Percentiles rank a stretch among this genome's conserved stretches.
phyloP scores from a whole-genome alignment of 2,888 invertebrate species.

The Heliconius hortense region DNA sequence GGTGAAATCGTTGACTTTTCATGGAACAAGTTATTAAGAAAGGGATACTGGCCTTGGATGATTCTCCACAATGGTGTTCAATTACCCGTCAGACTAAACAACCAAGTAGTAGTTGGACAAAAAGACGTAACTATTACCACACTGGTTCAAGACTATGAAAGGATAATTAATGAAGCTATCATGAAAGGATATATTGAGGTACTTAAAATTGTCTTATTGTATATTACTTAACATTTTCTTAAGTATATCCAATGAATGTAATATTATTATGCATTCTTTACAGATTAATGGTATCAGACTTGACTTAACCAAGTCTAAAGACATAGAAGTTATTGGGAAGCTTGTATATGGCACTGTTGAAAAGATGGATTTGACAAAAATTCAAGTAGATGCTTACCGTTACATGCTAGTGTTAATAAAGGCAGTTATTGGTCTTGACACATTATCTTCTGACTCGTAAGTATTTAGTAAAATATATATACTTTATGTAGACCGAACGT shows the following conservation, averaged over 20 bases:
- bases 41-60: slow-evolving; percentile 83
- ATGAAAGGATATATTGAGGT: slow-evolving; percentile 79
- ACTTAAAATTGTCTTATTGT: neutral
- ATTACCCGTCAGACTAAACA: slow-evolving; percentile 76
- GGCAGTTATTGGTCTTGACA: slow-evolving; percentile 70
- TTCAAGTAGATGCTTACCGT: slow-evolving; percentile 76
- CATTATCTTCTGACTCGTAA: slow-evolving; percentile 65
- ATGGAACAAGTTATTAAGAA: slow-evolving; percentile 68
- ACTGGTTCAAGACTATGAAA: slow-evolving; percentile 71
- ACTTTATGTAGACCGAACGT: neutral
- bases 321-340: slow-evolving; percentile 80
- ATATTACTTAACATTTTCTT: neutral
- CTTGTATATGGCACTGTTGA: slow-evolving; percentile 73
- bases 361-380: slow-evolving; percentile 66
- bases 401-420: slow-evolving; percentile 81
- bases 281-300: slow-evolving; percentile 68
- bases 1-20: slow-evolving; percentile 72
- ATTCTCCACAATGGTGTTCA: slow-evolving; percentile 79
- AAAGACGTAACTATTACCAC: slow-evolving; percentile 61
- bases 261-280: slow-evolving; percentile 26
- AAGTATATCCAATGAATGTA: neutral
- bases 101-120: slow-evolving; percentile 61
- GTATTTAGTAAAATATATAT: slow-evolving; percentile 40
- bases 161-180: slow-evolving; percentile 81
- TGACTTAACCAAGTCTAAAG: slow-evolving; percentile 69